Base-by-base conservation (phyloP, 2,888 invertebrate species). In the Nematopogon swammerdamellus region DNA sequence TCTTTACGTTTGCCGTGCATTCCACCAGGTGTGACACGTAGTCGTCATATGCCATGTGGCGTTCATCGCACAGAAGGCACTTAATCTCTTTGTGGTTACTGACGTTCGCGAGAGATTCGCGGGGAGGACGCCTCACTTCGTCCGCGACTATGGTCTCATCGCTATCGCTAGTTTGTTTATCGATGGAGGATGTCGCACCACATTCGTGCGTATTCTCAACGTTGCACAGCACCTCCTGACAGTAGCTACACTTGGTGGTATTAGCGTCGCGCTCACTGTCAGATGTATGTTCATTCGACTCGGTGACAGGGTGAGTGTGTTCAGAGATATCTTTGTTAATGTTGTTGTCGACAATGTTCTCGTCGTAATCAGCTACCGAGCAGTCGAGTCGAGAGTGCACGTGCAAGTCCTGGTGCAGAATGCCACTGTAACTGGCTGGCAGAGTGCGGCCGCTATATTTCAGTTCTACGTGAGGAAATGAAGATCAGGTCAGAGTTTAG, bases 191-290 rank as follows among this genome's bases (percentile, higher is more conserved):
- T 14, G 36, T 36, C 11, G 36, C 36, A 14, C n/a, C 36, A 36
- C 36, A 36, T 8, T 36, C 3, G n/a, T 36, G 36, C 4, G 36
- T 14, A 14, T 14, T 36, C 36, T 36, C 36, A 3, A 14, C 36
- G n/a, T 36, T 36, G 36, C 36, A 36, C 36, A 36, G 36, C 36
- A 36, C 3, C 54, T 75, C 63, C 59, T 66, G 72, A 52, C 79
- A 79, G 49, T 70, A 73, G 5, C 70, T 73, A 65, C 79, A 79
- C 58, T 74, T 75, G 2, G 79, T 64, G 1, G 79, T 79, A 54
- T 77, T 76, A 53, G 75, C 67, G 56, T 79, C 79, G 61, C 76
- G 77, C 49, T 79, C 79, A 45, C 79, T 79, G 53, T 77, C 79
- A 59, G 76, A 79, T 59, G 76, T 77, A 42, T 63, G 67, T 59